Percentiles rank a stretch among this genome's conserved stretches.
These are phyloP conservation scores for Araneus ventricosus DNA, from an alignment of 1,140 invertebrate genomes.

Conservation along the genomic window DNA sequence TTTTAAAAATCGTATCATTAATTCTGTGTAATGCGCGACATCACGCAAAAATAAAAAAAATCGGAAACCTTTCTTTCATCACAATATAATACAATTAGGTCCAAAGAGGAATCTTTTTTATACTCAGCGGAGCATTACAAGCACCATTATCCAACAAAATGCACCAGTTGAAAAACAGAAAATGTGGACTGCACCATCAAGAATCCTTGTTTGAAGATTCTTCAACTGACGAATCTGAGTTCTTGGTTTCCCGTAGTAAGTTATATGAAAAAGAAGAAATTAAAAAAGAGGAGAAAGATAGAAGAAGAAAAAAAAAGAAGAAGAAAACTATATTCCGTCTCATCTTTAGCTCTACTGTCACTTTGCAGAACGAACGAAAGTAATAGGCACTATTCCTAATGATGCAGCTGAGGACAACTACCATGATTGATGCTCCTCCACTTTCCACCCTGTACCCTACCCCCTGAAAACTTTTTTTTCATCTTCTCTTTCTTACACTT, in stretches of 20 bases:
- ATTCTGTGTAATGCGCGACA: no score
- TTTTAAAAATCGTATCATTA: no score
- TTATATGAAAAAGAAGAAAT: background rate
- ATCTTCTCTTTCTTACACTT: background rate
- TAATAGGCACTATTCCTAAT: slow-evolving; percentile 72
- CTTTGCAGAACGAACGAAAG: slow-evolving; percentile 53
- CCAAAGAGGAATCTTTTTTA: no score
- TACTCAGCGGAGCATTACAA: background rate
- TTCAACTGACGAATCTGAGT: background rate
- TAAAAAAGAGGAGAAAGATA: background rate
- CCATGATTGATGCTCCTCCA: slow-evolving; percentile 59
- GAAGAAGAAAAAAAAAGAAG: background rate
- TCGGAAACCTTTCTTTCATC: no score
- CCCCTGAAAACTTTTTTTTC: background rate
- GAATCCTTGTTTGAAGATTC: background rate
- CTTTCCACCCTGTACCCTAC: background rate
- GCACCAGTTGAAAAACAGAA: background rate
- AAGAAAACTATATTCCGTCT: slow-evolving; percentile 24
- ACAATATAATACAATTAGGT: no score
- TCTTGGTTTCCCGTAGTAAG: background rate
- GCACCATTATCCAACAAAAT: background rate
- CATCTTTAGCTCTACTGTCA: slow-evolving; percentile 62
- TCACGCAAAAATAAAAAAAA: no score
- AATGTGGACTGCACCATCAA: background rate
- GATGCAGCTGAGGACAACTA: slow-evolving; percentile 69